These are phyloP conservation scores for Prunella himalayana DNA, from an alignment of 2,113 vertebrate genomes.

Conservation along the genomic window DNA sequence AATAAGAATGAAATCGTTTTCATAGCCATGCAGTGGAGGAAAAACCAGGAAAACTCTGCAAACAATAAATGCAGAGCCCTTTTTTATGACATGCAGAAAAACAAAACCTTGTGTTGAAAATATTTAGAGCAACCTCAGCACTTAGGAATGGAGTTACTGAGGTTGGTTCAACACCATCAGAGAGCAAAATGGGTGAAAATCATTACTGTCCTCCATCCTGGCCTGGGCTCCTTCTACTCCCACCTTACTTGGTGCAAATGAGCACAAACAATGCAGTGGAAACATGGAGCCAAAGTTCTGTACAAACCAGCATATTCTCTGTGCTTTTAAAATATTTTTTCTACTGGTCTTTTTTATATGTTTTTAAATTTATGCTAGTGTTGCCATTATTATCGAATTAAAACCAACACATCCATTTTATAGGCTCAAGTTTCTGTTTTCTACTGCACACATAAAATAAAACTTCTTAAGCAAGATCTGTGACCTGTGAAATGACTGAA, in stretches of 20 bases:
- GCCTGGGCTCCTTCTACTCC: not conserved
- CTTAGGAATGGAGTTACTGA: not conserved
- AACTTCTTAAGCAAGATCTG: not conserved
- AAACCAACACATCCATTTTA: not conserved
- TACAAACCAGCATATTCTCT: not conserved
- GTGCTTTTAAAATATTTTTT: not conserved
- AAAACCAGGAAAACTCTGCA: not conserved
- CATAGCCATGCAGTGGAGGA: not conserved
- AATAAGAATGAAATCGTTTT: slow-evolving; percentile 36
- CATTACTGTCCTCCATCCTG: not conserved
- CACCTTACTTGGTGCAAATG: not conserved
- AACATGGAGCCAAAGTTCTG: not conserved
- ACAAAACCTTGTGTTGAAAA: not conserved
- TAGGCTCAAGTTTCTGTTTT: not conserved
- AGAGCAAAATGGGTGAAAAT: not conserved
- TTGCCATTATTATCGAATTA: not conserved
- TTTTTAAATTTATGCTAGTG: not conserved
- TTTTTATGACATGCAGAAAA: not conserved
- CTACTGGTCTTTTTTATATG: not conserved
- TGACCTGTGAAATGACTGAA: not conserved
- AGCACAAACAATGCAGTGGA: not conserved
- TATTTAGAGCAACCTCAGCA: not conserved
- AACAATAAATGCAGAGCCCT: not conserved
- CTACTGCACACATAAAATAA: not conserved
- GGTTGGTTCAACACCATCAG: not conserved